These are phyloP conservation scores for Xyrichtys novacula DNA, from an alignment of 2,797 vertebrate genomes.

Conservation along the genomic window DNA sequence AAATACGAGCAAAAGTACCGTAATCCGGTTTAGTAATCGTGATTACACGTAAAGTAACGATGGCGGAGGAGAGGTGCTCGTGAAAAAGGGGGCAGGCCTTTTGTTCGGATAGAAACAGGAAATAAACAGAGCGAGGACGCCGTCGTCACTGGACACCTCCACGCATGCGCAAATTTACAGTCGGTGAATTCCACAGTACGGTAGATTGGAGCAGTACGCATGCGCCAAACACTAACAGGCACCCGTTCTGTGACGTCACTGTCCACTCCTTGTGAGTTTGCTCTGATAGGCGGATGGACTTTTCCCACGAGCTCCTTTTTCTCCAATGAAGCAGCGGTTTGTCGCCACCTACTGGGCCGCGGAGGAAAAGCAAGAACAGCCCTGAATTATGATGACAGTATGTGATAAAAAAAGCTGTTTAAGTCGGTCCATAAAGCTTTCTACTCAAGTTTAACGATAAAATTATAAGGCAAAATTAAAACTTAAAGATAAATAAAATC, in stretches of 20 bases:
- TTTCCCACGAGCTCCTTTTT: constrained; percentile 22
- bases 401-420: no score
- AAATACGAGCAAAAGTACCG: constrained; percentile 71
- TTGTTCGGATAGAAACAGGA: constrained; percentile 61
- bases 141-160: fast-evolving
- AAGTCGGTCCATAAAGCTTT: no score
- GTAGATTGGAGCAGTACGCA: constrained; percentile 19
- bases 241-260: fast-evolving
- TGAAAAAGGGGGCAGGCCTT: constrained; percentile 82
- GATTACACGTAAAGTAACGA: constrained; percentile 86
- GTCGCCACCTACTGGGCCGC: constrained; percentile 53
- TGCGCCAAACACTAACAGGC: fast-evolving
- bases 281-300: neutral
- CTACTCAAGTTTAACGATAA: no score
- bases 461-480: no score
- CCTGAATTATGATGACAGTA: neutral
- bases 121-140: neutral
- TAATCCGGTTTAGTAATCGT: constrained; percentile 82
- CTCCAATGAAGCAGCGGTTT: constrained; percentile 16
- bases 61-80: constrained; percentile 68
- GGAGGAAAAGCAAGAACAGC: neutral
- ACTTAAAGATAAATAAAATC: no score
- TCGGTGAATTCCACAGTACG: fast-evolving
- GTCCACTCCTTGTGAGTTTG: neutral
- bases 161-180: constrained; percentile 18